Conservation (phyloP, 2,113 vertebrate genomes). For the Stegostoma tigrinum region DNA sequence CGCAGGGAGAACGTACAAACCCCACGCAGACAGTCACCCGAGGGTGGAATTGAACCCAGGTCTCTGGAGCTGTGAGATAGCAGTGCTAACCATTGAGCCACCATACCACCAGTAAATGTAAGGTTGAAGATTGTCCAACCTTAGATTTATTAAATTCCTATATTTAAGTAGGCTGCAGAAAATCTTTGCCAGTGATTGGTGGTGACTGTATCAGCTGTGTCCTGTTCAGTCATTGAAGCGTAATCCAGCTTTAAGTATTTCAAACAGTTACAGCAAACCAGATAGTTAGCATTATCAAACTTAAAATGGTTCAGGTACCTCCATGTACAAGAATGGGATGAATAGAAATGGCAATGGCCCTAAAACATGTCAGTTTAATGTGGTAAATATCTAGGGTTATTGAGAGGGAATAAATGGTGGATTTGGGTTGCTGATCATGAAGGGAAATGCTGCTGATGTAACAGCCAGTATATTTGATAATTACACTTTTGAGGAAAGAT, state of each 20-base stretch:
- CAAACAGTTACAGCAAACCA: not conserved
- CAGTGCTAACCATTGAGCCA: too few species aligned
- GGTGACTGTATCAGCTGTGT: not conserved
- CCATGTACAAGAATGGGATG: not conserved
- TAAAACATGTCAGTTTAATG: not conserved
- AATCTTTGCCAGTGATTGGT: constrained; percentile 3
- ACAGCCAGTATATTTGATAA: not conserved
- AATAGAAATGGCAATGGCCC: not conserved
- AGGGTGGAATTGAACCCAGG: too few species aligned
- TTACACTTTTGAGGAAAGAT: not conserved
- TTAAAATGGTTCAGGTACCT: not conserved
- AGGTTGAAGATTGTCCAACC: not conserved
- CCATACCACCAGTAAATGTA: not conserved
- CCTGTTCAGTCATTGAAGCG: not conserved
- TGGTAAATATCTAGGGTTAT: not conserved
- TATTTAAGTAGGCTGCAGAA: not conserved
- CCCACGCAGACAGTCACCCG: too few species aligned
- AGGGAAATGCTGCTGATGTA: not conserved
- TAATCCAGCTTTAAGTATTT: not conserved
- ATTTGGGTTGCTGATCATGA: not conserved
- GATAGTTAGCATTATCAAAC: not conserved
- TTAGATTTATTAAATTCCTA: not conserved
- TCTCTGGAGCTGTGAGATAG: too few species aligned
- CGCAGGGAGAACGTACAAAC: too few species aligned
- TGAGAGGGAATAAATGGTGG: not conserved